A percentile compares a stretch with the other conserved stretches of the same genome.
Conservation (phyloP, 2,888 invertebrate species). For the Mystacides longicornis region DNA sequence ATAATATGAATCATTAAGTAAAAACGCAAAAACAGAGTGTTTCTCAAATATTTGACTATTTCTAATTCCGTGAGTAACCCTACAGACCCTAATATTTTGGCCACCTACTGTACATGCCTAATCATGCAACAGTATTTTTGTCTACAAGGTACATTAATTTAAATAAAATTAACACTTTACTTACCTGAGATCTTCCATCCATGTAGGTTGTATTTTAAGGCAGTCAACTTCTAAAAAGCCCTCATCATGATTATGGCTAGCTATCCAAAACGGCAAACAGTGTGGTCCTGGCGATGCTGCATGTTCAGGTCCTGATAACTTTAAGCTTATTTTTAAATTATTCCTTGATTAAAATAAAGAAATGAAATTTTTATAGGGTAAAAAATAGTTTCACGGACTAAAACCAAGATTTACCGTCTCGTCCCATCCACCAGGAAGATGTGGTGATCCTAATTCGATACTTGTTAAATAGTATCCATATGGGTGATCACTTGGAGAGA, state of each 20-base stretch:
- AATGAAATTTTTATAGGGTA: background rate
- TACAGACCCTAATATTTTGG: too few relatives aligned
- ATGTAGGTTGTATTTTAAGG: constrained; percentile 72
- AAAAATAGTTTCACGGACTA: background rate
- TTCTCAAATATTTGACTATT: too few relatives aligned
- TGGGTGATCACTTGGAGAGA: constrained; percentile 28
- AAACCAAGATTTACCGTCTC: constrained; percentile 12
- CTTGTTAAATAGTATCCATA: constrained; percentile 36
- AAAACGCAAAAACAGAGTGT: too few relatives aligned
- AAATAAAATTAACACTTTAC: too few relatives aligned
- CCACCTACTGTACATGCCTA: too few relatives aligned
- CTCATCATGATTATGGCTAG: constrained; percentile 47
- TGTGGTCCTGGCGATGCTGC: constrained; percentile 10
- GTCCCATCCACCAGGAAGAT: constrained; percentile 35
- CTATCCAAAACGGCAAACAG: constrained; percentile 68
- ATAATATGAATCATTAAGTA: too few relatives aligned
- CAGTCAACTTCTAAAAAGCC: constrained; percentile 59
- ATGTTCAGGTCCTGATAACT: constrained; percentile 7
- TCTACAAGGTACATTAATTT: too few relatives aligned
- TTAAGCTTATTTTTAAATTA: constrained; percentile 3
- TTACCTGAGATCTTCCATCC: constrained; percentile 60
- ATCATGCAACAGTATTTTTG: too few relatives aligned
- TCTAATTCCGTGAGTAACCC: too few relatives aligned
- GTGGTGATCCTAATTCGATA: constrained; percentile 33
- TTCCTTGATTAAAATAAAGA: background rate